phyloP scores from a whole-genome alignment of 1,140 invertebrate genomes.

The Penaeus japonicus region DNA sequence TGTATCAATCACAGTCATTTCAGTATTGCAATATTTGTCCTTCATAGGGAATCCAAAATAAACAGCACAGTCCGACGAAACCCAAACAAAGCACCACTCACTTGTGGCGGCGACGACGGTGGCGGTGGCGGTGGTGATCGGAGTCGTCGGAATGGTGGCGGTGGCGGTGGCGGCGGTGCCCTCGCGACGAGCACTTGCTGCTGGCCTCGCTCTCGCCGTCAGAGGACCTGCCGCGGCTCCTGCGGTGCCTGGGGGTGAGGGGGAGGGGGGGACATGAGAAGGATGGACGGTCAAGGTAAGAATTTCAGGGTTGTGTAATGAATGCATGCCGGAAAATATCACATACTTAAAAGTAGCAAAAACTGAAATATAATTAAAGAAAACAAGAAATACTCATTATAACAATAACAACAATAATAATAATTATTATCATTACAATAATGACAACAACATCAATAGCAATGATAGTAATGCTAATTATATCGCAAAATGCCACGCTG shows the following conservation, averaged over 20 bases:
- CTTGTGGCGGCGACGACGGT: conserved; percentile 59
- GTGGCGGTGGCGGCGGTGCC: conserved; percentile 46
- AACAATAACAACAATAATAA: too few relatives aligned
- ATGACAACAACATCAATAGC: too few relatives aligned
- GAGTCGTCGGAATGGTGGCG: conserved; percentile 51
- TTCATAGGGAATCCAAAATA: background rate
- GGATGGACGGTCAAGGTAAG: too few relatives aligned
- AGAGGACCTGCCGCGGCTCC: conserved; percentile 52
- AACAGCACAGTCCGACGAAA: background rate
- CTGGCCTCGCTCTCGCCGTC: conserved; percentile 57
- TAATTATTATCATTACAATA: too few relatives aligned
- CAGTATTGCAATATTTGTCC: background rate
- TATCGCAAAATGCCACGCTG: too few relatives aligned
- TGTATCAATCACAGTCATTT: background rate
- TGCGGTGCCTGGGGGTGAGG: conserved; percentile 58
- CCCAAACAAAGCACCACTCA: conserved; percentile 20
- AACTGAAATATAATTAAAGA: too few relatives aligned
- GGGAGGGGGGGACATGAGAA: too few relatives aligned
- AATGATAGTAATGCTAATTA: too few relatives aligned
- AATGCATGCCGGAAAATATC: too few relatives aligned
- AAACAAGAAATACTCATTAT: too few relatives aligned
- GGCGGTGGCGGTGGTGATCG: conserved; percentile 54
- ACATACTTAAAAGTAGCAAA: too few relatives aligned
- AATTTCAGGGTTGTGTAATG: too few relatives aligned
- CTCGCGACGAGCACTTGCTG: conserved; percentile 52